Base-by-base conservation (phyloP, 2,888 invertebrate genomes). In the Lamellibrachia columna region DNA sequence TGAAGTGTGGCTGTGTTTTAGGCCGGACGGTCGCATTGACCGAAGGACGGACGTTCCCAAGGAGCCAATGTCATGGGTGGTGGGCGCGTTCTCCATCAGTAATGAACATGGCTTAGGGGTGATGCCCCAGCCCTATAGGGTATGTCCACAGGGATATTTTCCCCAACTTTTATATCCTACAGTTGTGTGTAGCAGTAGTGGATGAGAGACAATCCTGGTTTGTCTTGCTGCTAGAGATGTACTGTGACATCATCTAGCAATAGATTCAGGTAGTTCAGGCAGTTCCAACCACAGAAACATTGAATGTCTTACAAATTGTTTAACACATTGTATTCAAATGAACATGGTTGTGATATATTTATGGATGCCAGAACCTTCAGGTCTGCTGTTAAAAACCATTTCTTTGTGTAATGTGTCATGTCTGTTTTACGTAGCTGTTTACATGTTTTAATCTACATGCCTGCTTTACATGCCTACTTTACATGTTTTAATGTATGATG, bases 71-170 rank as follows among this genome's bases (percentile, higher is more conserved):
- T 94, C 96, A 9, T 99, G 99, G 99, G 98, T 99, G 97, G 97
- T 99, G 1, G 98, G 98, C 15, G 98, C 98, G 0, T 98, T 99
- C 96, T 98, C 98, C 94, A 98, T 99, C 97, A 98, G 99, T 95
- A 98, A 98, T 1, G 97, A 98, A 0, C 97, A 97, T 92, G 99
- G 99, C 0, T 98, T 99, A 94, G 99, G 99, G 92, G 98, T 99
- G 98, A 96, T 98, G 91, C 97, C 97, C 15, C 97, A 97, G 93
- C 98, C 99, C 0, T 75, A 75, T 75, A 75, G n/a, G 75, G 75
- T 75, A 75, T 75, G 75, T 75, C 22, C 2, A 22, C 6, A n/a
- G 75, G 75, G 15, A 22, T 4, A 11, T 15, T 75, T 22, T 6
- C 75, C 22, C 4, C 15, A 75, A 4, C 75, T 60, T 9, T 40